phyloP scores from a whole-genome alignment of 2,888 invertebrate genomes.

The Eumerus sabulonum region DNA sequence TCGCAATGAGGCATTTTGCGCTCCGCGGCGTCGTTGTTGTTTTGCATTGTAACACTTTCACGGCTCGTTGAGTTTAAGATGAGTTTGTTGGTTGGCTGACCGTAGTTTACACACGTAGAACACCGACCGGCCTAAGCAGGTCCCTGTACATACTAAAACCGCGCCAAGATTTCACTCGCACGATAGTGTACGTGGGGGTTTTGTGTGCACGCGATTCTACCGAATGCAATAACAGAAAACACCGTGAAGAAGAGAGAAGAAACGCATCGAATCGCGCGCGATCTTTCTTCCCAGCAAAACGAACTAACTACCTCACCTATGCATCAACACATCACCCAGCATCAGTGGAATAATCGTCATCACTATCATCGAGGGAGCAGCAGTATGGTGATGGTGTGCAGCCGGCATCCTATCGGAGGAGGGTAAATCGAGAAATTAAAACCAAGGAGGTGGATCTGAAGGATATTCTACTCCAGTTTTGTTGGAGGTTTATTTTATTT shows the following conservation, averaged over 20 bases:
- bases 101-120: conserved; percentile 48
- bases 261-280: conserved; percentile 58
- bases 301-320: conserved; percentile 61
- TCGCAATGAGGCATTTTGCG: not conserved
- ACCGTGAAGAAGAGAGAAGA: conserved; percentile 33
- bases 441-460: conserved; percentile 32
- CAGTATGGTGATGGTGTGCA: conserved; percentile 39
- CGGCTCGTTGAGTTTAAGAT: conserved; percentile 76
- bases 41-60: conserved; percentile 79
- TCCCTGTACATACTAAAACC: conserved; percentile 46
- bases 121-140: conserved; percentile 38
- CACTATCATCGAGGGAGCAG: conserved; percentile 42
- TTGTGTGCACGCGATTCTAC: conserved; percentile 63
- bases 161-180: conserved; percentile 58
- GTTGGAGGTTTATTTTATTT: conserved; percentile 20
- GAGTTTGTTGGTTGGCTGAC: conserved; percentile 56
- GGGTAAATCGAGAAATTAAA: conserved; percentile 59
- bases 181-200: conserved; percentile 44
- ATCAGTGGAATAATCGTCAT: conserved; percentile 39
- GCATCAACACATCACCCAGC: conserved; percentile 66
- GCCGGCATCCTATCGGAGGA: conserved; percentile 45
- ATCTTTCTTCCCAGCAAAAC: conserved; percentile 51
- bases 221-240: conserved; percentile 43
- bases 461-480: conserved; percentile 50
- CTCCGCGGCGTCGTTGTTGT: conserved; percentile 39